Percentiles rank a stretch among this genome's conserved stretches.
These are phyloP conservation scores for Brachionus manjavacas DNA, from an alignment of 1,140 invertebrate species.

Conservation along the genomic window DNA sequence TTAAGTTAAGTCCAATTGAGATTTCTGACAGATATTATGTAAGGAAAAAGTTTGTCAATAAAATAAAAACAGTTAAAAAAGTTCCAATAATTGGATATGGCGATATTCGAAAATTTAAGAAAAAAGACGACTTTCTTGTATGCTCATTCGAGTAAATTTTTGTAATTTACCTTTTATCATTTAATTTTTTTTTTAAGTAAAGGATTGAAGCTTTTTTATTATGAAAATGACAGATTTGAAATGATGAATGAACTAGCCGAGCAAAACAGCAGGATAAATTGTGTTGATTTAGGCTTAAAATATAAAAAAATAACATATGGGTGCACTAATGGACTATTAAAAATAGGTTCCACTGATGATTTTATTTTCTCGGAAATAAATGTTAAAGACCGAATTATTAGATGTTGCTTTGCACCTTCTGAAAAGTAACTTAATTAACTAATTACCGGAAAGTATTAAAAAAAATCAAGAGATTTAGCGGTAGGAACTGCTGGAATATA, in stretches of 20 bases:
- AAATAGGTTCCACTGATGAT: not conserved
- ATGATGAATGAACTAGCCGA: not conserved
- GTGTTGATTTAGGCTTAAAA: not conserved
- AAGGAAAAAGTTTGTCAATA: not conserved
- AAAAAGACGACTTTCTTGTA: slow-evolving; percentile 1
- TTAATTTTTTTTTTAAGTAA: not conserved
- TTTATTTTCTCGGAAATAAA: not conserved
- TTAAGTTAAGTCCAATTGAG: not conserved
- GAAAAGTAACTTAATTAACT: not conserved
- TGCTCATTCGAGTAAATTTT: not conserved
- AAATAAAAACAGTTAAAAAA: not conserved
- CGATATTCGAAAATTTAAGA: slow-evolving; percentile 25
- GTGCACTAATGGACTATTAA: not conserved
- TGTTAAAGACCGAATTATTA: slow-evolving; percentile 8
- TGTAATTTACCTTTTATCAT: not conserved
- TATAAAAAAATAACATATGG: not conserved
- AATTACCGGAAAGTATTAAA: not conserved
- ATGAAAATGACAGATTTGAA: not conserved
- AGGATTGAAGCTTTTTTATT: not conserved
- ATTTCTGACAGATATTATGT: not conserved
- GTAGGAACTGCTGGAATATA: slow-evolving; percentile 18
- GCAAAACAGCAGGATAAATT: not conserved
- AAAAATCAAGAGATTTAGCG: not conserved
- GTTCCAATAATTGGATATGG: not conserved
- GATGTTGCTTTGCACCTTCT: not conserved